Base-by-base conservation (phyloP, 92 coral and sea anemone genomes). In the Muricea muricata region DNA sequence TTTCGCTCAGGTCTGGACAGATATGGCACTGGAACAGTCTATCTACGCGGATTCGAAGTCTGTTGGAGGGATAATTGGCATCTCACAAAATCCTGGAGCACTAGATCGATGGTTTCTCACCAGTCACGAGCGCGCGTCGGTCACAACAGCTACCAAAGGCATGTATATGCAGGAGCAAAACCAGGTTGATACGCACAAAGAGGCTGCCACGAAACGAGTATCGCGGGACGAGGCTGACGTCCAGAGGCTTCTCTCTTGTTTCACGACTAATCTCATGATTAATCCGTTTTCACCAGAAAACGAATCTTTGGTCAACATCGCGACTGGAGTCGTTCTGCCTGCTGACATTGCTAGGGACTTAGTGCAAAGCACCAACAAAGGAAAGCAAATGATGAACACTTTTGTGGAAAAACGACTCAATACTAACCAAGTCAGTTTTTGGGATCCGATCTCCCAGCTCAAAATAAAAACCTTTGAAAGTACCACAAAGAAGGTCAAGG, bases 11-110 rank as follows among this genome's bases (percentile, higher is more conserved):
- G 88, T 88, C 34, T 88, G 82, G 85, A 88, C 91, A 55, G 92
- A 89, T 18, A 89, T 89, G 92, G 89, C 92, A 17, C 71, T 89
- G 71, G 86, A 89, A 72, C 92, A 89, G 78, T 69, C 92, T 56
- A 79, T 85, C 37, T 84, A 89, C 73, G 91, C 88, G 21, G 91
- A 85, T 28, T 89, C 89, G 4, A 84, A 89, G 80, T 67, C 89
- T 6, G 60, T 35, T 4, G 89, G 89, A 25, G 87, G 92, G 1
- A 81, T 89, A 28, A 66, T 89, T 7, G 92, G 89, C 11, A 85
- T 80, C 3, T 76, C 86, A 0, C 80, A 69, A 35, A 72, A 41
- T 8, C 90, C 87, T 23, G 89, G 87, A 33, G 93, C 90, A 23
- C 75, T 89, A 54, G 85, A 88, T 42, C 54, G 91, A 47, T 88